Conservation (phyloP, 2,113 vertebrate genomes). For the Hydrochoerus hydrochaeris region DNA sequence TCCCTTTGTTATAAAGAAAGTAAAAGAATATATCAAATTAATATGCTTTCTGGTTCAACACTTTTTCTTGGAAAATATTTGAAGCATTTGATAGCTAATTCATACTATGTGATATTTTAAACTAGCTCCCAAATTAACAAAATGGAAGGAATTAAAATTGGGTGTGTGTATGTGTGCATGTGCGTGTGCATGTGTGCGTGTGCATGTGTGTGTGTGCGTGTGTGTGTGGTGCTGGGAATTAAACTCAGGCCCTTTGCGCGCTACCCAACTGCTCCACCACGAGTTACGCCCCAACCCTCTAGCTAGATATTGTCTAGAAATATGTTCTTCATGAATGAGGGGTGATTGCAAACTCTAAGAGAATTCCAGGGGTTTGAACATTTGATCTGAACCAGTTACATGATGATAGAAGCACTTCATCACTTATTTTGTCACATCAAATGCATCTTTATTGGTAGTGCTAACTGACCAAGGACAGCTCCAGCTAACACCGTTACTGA, state of each 20-base stretch:
- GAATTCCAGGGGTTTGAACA: slow-evolving; percentile 22
- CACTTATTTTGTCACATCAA: slow-evolving; percentile 18
- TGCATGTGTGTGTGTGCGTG: neutral
- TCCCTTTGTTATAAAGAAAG: neutral
- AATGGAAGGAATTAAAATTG: slow-evolving; percentile 41
- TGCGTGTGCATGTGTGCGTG: too few relatives aligned
- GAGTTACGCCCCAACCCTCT: neutral
- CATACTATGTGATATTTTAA: slow-evolving; percentile 27
- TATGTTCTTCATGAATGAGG: slow-evolving; percentile 27
- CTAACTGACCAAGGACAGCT: neutral
- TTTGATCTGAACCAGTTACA: slow-evolving; percentile 29
- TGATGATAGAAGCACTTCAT: neutral
- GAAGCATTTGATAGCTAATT: neutral
- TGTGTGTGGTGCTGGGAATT: neutral
- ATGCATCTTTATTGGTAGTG: neutral
- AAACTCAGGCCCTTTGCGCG: neutral
- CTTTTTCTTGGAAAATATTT: neutral
- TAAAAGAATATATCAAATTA: neutral
- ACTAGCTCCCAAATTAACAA: neutral
- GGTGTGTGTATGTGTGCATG: neutral
- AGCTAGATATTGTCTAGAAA: slow-evolving; percentile 18
- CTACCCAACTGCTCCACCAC: neutral
- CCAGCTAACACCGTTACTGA: neutral
- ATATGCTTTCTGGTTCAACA: neutral
- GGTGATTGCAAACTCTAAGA: slow-evolving; percentile 19